A percentile compares a stretch with the other conserved stretches of the same genome.
These are phyloP conservation scores for Limnephilus lunatus DNA, from an alignment of 2,888 invertebrate species.

Conservation along the genomic window DNA sequence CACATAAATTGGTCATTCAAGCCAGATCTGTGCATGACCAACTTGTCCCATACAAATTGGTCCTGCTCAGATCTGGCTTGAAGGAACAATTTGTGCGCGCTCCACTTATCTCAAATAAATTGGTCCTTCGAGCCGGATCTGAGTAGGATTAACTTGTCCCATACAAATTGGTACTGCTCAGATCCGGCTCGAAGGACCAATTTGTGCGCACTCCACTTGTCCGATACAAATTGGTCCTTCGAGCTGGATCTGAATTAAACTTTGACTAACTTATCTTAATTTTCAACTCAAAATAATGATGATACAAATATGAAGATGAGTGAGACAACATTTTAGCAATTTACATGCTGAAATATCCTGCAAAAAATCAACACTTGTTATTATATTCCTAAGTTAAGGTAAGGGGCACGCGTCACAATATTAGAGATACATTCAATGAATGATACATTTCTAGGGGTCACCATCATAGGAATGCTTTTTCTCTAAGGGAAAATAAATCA, in stretches of 20 bases:
- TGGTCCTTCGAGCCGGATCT: no score
- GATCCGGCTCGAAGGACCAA: no score
- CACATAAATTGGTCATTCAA: no score
- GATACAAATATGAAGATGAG: not conserved
- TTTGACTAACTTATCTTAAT: not conserved
- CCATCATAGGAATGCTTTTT: conserved; percentile 12
- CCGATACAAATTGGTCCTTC: no score
- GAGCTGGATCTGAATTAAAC: not conserved
- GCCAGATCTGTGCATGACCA: no score
- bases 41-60: no score
- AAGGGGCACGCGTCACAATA: conserved; percentile 55
- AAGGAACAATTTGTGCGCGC: no score
- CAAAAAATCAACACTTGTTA: conserved; percentile 42
- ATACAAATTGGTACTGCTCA: no score
- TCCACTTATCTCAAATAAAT: no score
- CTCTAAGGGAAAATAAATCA: conserved; percentile 14
- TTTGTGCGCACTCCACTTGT: no score
- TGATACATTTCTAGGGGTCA: not conserved
- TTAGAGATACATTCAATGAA: not conserved
- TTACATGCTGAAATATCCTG: not conserved
- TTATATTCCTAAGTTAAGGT: conserved; percentile 54
- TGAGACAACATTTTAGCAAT: conserved; percentile 40
- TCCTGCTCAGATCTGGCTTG: no score
- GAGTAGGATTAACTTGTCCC: no score
- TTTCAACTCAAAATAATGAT: not conserved